phyloP scores from a whole-genome alignment of 2,113 vertebrate genomes.

The Cichladusa arquata region DNA sequence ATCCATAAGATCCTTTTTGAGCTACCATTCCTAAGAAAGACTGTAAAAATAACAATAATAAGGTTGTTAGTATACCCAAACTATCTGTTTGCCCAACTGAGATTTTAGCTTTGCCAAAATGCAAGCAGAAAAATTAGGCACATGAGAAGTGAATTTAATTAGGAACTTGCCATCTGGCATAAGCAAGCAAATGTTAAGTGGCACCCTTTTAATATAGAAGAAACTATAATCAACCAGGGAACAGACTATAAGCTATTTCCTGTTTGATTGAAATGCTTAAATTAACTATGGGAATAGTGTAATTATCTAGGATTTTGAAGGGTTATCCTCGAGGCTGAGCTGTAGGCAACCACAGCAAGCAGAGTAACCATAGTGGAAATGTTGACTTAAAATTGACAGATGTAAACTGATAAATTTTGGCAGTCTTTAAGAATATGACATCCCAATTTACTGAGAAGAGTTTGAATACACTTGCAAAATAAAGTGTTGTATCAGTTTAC shows the following conservation, averaged over 20 bases:
- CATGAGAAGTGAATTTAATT: constrained; percentile 26
- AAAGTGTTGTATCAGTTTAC: background rate
- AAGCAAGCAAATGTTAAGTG: background rate
- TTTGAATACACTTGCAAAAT: background rate
- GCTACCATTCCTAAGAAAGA: background rate
- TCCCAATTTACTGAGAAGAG: background rate
- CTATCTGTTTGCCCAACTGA: background rate
- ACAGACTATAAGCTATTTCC: background rate
- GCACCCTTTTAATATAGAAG: background rate
- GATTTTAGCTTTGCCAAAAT: constrained; percentile 25
- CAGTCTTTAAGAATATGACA: background rate
- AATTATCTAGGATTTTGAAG: background rate
- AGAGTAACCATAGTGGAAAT: background rate
- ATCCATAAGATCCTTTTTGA: background rate
- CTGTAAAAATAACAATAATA: background rate
- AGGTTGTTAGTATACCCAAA: background rate
- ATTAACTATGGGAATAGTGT: background rate
- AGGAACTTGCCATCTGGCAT: constrained; percentile 30
- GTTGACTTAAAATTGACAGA: background rate
- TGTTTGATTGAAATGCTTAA: background rate
- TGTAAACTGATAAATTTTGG: background rate
- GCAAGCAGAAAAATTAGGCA: background rate
- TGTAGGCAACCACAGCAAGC: background rate
- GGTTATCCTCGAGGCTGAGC: background rate
- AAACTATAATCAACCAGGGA: background rate